These are phyloP conservation scores for Callyntrura guangdongensis DNA, from an alignment of 2,888 invertebrate species.

Conservation along the genomic window DNA sequence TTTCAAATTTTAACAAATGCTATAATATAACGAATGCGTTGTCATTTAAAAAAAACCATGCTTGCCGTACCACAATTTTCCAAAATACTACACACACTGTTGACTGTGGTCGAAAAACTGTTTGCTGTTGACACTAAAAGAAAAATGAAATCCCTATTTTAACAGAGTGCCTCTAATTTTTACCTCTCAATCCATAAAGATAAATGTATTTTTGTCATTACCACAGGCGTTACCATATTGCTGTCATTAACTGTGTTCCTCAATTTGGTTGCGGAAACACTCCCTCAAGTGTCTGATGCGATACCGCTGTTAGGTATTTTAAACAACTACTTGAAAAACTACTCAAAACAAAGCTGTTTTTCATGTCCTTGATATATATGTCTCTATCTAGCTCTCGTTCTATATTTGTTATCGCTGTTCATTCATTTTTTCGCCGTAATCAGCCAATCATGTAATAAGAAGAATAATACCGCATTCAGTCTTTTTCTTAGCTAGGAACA, in stretches of 20 bases:
- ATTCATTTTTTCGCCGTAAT: no score
- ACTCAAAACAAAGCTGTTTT: slow-evolving; percentile 29
- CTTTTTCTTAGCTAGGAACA: not conserved
- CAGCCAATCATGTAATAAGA: not conserved
- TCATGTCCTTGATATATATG: not conserved
- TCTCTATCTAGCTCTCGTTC: not conserved
- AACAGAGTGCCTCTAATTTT: no score
- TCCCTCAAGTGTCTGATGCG: slow-evolving; percentile 96
- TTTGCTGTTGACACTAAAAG: no score
- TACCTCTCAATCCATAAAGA: slow-evolving; percentile 24
- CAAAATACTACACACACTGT: no score
- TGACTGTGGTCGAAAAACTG: no score
- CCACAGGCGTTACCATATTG: slow-evolving; percentile 98
- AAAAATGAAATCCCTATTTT: no score
- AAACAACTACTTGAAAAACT: slow-evolving; percentile 39
- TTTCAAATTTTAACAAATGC: no score
- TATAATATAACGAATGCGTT: no score
- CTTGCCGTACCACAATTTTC: no score
- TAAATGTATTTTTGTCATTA: slow-evolving; percentile 50
- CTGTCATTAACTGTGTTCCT: slow-evolving; percentile 99
- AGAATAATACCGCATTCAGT: slow-evolving; percentile 16
- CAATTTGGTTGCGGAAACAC: slow-evolving; percentile 99
- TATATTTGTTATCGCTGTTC: not conserved
- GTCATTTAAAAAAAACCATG: no score
- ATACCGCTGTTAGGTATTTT: slow-evolving; percentile 89